Conservation (phyloP, 2,113 vertebrate genomes). For the Nannobrachium achirus region DNA sequence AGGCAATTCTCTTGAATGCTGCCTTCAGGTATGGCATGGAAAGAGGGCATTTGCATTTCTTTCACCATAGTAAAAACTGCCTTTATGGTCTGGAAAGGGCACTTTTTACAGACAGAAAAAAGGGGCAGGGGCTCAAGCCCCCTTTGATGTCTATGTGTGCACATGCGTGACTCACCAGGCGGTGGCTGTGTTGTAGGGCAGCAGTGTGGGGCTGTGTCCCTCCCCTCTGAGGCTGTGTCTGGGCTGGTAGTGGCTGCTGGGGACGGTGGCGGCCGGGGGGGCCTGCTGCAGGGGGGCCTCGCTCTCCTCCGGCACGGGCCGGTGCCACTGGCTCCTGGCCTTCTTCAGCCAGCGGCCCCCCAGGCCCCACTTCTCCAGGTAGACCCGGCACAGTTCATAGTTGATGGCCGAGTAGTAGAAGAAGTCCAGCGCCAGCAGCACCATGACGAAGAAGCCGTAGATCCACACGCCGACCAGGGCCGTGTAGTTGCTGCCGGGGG, state of each 20-base stretch:
- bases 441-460: constrained; percentile 95
- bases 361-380: constrained; percentile 95
- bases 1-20: too few relatives aligned
- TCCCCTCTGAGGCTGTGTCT: constrained; percentile 86
- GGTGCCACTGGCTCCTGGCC: constrained; percentile 87
- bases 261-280: constrained; percentile 67
- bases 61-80: too few relatives aligned
- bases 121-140: too few relatives aligned
- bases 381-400: constrained; percentile 93
- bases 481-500: constrained; percentile 90
- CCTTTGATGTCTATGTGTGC: neutral
- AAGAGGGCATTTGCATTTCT: too few relatives aligned
- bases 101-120: too few relatives aligned
- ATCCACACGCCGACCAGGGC: constrained; percentile 97
- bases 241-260: constrained; percentile 79
- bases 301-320: constrained; percentile 78
- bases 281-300: constrained; percentile 70
- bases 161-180: constrained; percentile 88
- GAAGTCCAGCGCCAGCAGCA: constrained; percentile 92
- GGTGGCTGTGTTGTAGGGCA: constrained; percentile 90
- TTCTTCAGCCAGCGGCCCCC: constrained; percentile 93
- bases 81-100: too few relatives aligned
- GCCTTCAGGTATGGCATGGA: too few relatives aligned
- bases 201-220: constrained; percentile 84
- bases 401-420: constrained; percentile 98